Conservation (phyloP, 2,113 vertebrate species). For the Geothlypis trichas region DNA sequence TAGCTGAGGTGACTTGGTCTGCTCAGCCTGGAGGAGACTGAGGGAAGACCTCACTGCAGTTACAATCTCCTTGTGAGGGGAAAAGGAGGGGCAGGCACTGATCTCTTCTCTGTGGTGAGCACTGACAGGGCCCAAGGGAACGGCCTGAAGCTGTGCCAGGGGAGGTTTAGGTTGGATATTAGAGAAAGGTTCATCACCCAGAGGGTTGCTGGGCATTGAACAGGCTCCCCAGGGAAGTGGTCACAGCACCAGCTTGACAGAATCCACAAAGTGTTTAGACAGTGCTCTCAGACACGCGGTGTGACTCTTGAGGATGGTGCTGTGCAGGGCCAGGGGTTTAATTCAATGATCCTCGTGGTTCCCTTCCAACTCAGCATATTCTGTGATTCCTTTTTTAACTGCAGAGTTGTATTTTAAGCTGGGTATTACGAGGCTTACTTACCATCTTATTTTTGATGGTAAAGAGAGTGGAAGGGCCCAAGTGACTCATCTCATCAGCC, state of each 20-base stretch:
- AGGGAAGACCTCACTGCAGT: background rate
- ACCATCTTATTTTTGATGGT: conserved; percentile 39
- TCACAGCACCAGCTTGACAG: background rate
- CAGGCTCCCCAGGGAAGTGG: background rate
- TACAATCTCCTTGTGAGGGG: background rate
- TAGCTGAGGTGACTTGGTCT: background rate
- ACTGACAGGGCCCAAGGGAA: accelerated
- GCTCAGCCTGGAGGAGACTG: background rate
- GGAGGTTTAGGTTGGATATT: background rate
- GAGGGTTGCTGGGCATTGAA: accelerated
- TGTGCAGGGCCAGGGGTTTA: background rate
- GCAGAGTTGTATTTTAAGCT: conserved; percentile 22
- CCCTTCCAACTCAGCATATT: background rate
- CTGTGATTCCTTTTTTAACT: background rate
- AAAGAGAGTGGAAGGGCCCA: background rate
- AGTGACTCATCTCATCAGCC: background rate
- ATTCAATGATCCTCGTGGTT: background rate
- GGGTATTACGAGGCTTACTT: conserved; percentile 31
- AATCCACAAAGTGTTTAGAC: accelerated
- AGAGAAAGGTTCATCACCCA: background rate
- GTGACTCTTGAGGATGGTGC: background rate
- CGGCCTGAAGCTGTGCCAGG: background rate
- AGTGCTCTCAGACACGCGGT: background rate
- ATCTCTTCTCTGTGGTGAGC: background rate
- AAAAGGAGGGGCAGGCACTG: no score